phyloP scores from a whole-genome alignment of 2,113 vertebrate genomes.

The Chamaea fasciata region DNA sequence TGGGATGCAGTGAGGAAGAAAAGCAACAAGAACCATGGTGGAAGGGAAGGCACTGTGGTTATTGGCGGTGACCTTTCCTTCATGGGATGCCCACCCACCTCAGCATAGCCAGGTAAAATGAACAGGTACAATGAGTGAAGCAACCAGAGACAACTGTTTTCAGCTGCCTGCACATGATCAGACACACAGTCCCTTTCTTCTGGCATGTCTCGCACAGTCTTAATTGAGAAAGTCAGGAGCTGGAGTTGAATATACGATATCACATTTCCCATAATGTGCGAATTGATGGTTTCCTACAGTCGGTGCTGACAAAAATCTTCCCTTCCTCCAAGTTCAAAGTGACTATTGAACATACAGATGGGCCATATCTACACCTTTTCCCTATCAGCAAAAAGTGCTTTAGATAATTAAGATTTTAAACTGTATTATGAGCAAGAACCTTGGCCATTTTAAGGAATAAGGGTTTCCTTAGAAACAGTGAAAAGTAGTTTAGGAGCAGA shows the following conservation, averaged over 20 bases:
- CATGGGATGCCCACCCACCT: neutral
- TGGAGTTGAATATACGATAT: conserved; percentile 28
- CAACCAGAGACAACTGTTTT: neutral
- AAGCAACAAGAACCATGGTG: rapidly evolving
- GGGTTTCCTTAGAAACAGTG: conserved; percentile 59
- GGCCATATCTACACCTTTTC: conserved; percentile 38
- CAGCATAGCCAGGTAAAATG: rapidly evolving
- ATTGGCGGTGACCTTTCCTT: neutral
- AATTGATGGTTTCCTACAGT: conserved; percentile 57
- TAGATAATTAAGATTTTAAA: conserved; percentile 35
- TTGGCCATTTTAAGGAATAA: conserved; percentile 40
- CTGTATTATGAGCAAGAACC: conserved; percentile 11
- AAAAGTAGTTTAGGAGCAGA: conserved; percentile 30
- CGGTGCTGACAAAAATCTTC: conserved; percentile 23
- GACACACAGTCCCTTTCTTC: conserved; percentile 3
- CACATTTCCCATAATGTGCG: conserved; percentile 47
- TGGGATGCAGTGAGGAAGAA: rapidly evolving
- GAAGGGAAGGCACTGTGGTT: neutral
- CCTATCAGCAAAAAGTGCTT: neutral
- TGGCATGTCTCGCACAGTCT: conserved; percentile 49
- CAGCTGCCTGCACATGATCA: conserved; percentile 3
- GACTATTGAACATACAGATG: conserved; percentile 58
- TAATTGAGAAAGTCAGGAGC: conserved; percentile 44
- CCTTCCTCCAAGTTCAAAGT: conserved; percentile 52
- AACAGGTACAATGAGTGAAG: rapidly evolving